Base-by-base conservation (phyloP, 2,797 vertebrate species). In the Ibycter americanus region DNA sequence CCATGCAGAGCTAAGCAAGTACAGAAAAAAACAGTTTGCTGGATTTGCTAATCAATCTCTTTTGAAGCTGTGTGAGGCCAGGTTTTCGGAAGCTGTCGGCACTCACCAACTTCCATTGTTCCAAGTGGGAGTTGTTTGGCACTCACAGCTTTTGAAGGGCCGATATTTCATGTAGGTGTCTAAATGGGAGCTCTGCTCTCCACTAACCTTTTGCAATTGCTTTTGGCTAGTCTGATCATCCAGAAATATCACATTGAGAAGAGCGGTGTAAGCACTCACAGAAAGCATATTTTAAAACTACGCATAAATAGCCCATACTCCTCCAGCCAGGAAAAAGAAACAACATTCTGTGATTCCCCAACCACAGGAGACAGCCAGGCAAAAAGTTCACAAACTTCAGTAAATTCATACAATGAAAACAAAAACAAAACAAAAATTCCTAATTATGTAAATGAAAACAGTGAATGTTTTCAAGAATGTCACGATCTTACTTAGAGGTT, bases 361-460 rank as follows among this genome's bases (percentile, higher is more conserved):
- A 74, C 40, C 63, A 74, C 70, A 52, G 38, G 66, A 55, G 77
- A 84, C 56, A 82, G 87, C 78, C 90, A 96, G 68, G 88, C 88
- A 87, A 79, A 93, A 92, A 84, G 90, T 95, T 97, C 96, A 96
- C 81, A 70, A 93, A 93, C 86, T 77, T 85, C 66, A 92, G 63
- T 49, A 90, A 94, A 95, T 85, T 93, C 86, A 93, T 90, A 73
- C 90, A 94, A 87, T 46, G 71, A 96, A 95, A 97, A 96, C 61
- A 85, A 77, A 90, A 90, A 9, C 89, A 84, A 95, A 83, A 87
- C 78, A 83, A 87, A 83, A 86, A 82, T 74, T 89, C 59, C 73
- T 90, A 86, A 96, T 96, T 89, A 92, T 92, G 80, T 71, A 92
- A 95, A 96, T 87, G 86, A 91, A 94, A 95, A 91, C 86, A 95